Percentiles rank a stretch among this genome's conserved stretches.
These are phyloP conservation scores for Epinephelus cyanopodus DNA, from an alignment of 2,113 vertebrate species.

Conservation along the genomic window DNA sequence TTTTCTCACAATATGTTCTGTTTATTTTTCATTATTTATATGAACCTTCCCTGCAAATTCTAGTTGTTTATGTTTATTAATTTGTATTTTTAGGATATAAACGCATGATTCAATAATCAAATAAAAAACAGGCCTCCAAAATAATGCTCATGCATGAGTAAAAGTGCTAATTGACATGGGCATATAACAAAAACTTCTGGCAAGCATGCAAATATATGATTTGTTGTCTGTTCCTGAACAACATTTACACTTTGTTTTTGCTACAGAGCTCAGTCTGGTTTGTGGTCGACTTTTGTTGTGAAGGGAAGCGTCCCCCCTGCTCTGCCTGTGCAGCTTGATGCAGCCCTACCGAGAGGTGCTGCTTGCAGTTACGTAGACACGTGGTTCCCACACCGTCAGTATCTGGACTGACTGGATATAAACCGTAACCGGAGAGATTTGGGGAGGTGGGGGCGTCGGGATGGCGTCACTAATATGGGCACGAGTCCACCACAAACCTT, in stretches of 20 bases:
- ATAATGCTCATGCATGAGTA: no score
- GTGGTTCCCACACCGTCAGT: conserved; percentile 85
- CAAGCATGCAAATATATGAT: background rate
- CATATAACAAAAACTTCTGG: background rate
- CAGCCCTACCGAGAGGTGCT: conserved; percentile 58
- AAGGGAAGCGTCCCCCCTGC: conserved; percentile 33
- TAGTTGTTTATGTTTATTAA: background rate
- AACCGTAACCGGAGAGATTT: conserved; percentile 45
- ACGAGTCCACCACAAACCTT: background rate
- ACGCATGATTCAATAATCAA: background rate
- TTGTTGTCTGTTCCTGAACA: background rate
- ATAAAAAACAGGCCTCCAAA: no score
- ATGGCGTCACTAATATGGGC: conserved; percentile 43
- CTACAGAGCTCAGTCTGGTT: background rate
- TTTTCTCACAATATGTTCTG: background rate
- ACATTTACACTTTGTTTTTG: background rate
- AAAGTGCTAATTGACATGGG: background rate
- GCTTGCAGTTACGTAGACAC: conserved; percentile 87
- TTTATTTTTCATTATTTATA: background rate
- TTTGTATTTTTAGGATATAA: background rate
- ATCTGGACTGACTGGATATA: conserved; percentile 31
- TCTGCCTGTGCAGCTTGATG: conserved; percentile 38
- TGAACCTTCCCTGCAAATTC: no score
- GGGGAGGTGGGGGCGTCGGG: background rate
- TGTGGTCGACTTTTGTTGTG: conserved; percentile 47